Evolutionary conservation across 2,888 invertebrate genomes (phyloP).

Genomic region (Campoplex nolae): DNA sequence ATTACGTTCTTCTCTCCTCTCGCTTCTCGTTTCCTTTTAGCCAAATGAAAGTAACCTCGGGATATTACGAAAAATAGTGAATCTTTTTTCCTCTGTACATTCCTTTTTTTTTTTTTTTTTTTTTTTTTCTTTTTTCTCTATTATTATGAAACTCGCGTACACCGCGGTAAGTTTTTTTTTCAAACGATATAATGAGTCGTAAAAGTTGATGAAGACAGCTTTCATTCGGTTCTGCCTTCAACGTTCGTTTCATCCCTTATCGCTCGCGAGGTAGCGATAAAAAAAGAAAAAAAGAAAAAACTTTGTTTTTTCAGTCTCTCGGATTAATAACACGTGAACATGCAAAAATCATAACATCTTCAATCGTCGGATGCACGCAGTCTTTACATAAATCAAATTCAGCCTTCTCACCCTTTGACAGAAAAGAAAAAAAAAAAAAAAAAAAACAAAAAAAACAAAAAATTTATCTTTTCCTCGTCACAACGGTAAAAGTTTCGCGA

Average conservation of each 20-base stretch:
- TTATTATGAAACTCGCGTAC: conserved; percentile 14
- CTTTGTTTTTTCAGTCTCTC: not conserved
- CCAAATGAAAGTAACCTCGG: conserved; percentile 31
- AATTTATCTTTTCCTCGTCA: not conserved
- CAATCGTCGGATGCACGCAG: not conserved
- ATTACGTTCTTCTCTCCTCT: conserved; percentile 19
- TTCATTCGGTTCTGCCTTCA: conserved; percentile 10
- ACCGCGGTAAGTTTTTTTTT: conserved; percentile 37
- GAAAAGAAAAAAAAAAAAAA: no score
- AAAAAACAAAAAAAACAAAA: not conserved
- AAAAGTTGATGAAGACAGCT: conserved; percentile 62
- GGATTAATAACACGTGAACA: conserved; percentile 3
- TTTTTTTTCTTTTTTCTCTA: conserved; percentile 42
- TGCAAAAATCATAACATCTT: not conserved
- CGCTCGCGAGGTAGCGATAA: conserved; percentile 31
- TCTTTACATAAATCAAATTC: not conserved
- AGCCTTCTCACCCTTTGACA: not conserved
- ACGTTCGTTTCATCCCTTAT: conserved; percentile 33
- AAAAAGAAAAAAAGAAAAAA: not conserved
- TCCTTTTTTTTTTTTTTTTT: conserved; percentile 17
- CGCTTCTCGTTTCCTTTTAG: conserved; percentile 42
- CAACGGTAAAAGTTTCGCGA: not conserved
- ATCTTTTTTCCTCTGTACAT: not conserved
- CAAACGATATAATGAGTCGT: conserved; percentile 59
- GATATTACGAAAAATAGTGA: conserved; percentile 27